These are phyloP conservation scores for Leptoteleia sp. DNA, from an alignment of 1,140 invertebrate genomes.

Conservation along the genomic window DNA sequence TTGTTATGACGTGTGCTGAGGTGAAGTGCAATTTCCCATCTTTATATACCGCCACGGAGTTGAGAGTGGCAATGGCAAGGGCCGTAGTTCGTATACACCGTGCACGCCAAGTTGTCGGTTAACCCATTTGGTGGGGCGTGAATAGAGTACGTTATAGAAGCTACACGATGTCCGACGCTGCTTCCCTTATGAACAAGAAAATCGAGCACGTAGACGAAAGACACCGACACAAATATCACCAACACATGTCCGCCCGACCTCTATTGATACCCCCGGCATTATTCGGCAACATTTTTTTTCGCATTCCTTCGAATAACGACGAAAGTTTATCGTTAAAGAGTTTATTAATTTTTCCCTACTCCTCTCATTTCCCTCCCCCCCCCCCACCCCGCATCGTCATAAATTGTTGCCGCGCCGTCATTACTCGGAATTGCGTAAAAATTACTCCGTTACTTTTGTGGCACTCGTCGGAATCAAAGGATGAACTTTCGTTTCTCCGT, in stretches of 20 bases:
- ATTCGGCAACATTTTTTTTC: conserved; percentile 47
- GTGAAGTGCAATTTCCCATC: conserved; percentile 69
- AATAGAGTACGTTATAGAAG: conserved; percentile 74
- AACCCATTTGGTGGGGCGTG: conserved; percentile 74
- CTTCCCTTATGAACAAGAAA: conserved; percentile 62
- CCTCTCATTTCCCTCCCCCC: no score
- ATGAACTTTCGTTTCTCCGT: conserved; percentile 2
- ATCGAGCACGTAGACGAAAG: conserved; percentile 68
- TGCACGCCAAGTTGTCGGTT: conserved; percentile 70
- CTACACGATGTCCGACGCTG: conserved; percentile 73
- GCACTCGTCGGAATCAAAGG: neutral
- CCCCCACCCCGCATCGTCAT: no score
- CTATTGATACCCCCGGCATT: conserved; percentile 49
- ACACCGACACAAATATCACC: conserved; percentile 45
- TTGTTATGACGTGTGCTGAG: conserved; percentile 57
- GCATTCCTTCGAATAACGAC: conserved; percentile 7
- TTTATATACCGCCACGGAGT: conserved; percentile 63
- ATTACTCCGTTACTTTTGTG: conserved; percentile 15
- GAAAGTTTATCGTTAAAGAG: conserved; percentile 37
- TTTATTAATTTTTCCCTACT: conserved; percentile 12
- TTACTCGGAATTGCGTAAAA: neutral
- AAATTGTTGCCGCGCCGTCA: neutral
- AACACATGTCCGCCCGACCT: conserved; percentile 6
- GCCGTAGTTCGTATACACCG: conserved; percentile 43
- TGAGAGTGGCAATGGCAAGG: conserved; percentile 51